A percentile compares a stretch with the other conserved stretches of the same genome.
phyloP scores from a whole-genome alignment of 2,888 invertebrate genomes.

The Stomorhina lunata region DNA sequence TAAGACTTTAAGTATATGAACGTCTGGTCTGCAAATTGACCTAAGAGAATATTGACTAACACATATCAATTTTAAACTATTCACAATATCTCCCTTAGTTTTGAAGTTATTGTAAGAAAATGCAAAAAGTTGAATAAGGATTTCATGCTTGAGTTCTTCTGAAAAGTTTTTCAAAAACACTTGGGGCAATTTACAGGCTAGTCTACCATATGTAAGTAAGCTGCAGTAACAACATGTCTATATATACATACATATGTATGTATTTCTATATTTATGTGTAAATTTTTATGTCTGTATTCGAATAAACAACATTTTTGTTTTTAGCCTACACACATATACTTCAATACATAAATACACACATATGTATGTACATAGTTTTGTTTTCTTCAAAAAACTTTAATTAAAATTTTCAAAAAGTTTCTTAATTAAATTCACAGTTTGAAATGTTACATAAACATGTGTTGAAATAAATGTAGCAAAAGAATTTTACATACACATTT shows the following conservation, averaged over 20 bases:
- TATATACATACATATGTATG: neutral
- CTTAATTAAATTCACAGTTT: conserved; percentile 67
- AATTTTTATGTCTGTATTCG: neutral
- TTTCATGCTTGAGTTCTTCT: no score
- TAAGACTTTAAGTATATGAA: no score
- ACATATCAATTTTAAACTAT: no score
- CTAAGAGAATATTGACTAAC: no score
- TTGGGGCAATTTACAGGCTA: neutral
- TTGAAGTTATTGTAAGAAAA: no score
- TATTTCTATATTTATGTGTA: neutral
- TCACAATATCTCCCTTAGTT: no score
- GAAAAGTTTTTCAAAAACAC: no score
- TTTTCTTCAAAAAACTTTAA: conserved; percentile 64
- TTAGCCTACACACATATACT: conserved; percentile 28
- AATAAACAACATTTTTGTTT: conserved; percentile 27
- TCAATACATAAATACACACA: neutral
- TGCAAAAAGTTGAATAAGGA: no score
- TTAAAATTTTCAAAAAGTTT: conserved; percentile 65
- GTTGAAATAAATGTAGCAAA: conserved; percentile 60
- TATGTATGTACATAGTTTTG: conserved; percentile 34
- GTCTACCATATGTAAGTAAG: neutral
- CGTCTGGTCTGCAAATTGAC: no score
- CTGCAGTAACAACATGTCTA: conserved; percentile 8
- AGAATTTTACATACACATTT: neutral
- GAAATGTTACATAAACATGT: conserved; percentile 66